Evolutionary conservation across 2,113 vertebrate genomes (phyloP), one percentile per base, ranked within the genome.

Genomic region (Megaceryle torquata): DNA sequence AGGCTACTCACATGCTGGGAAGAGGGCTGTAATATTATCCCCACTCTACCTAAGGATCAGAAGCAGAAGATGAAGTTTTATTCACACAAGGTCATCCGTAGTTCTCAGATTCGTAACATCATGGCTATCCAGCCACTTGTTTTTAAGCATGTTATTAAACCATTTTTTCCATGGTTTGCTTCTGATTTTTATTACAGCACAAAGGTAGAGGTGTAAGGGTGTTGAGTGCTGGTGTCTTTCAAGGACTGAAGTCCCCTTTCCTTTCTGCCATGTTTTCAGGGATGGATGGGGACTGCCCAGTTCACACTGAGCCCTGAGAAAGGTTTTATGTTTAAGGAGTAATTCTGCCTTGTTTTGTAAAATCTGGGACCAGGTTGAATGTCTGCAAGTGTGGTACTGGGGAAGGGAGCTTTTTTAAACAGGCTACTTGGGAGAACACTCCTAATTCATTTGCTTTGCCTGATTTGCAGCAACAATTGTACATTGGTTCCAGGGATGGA

Each of bases 381-480:
- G 37, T 82, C 44, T 86, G 29, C 59, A 69, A 78, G 69, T 50
- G 43, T 91, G 77, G 61, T 71, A 54, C 43, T 93, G 39, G 75
- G 46, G 54, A 91, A 91, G 61, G 68, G 89, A 83, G 89, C 64
- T 77, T 95, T 46, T 91, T 94, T 48, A 82, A 91, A 81, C 24
- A 11, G 77, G 51, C 82, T 61, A 20, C 53, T 92, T 86, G 81
- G 85, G 85, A 91, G 60, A 89, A 94, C 15, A 12, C 51, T 95
- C 21, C 93, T 98, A 97, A 98, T 97, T 96, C 65, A 91, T 98
- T 97, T 0, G 82, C 56, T 95, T 96, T 98, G 96, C 91, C 89
- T 97, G 89, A 95, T 98, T 98, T 98, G 48, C 86, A 99, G 99
- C 99, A 99, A 98, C 99, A 99, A 96, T 98, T 99, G 95, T 99